Base-by-base conservation (phyloP, 2,888 invertebrate species). In the Trilocha varians region DNA sequence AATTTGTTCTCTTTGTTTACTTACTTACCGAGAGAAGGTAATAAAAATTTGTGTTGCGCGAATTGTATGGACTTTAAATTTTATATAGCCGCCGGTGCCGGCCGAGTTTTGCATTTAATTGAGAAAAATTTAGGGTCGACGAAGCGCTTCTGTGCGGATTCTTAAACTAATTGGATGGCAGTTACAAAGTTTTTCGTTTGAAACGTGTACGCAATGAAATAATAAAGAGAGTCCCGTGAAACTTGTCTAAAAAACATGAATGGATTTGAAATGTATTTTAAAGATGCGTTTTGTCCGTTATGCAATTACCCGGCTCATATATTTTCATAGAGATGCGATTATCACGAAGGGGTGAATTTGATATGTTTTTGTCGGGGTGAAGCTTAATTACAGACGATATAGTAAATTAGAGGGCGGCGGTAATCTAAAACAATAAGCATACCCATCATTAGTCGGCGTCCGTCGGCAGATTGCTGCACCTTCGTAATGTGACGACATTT, bases 1-100 rank as follows among this genome's bases (percentile, higher is more conserved):
- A 83, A 80, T 84, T 84, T 82, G 77, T 82, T 78, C 78, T 77
- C 80, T 82, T 83, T 80, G 78, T 83, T 84, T 84, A 78, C 78
- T 77, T 68, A 67, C 67, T 74, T 77, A 79, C 77, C 71, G 75
- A 74, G 75, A 70, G 69, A 68, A 71, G 68, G 78, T 76, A 83
- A 80, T 85, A 82, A 85, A 84, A 84, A 83, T 80, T 84, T 82
- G 84, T 83, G 84, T 83, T 75, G 78, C 84, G 82, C 82, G 83
- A 83, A 84, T 83, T 84, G 80, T 82, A 77, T 78, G 78, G 79
- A 83, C 80, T 80, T 79, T 74, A 82, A 84, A 83, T 83, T 84
- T 83, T 84, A 80, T 83, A 83, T 78, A 77, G 74, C 76, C 76
- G 66, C 65, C 70, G 69, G 68, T 72, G 71, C 66, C 56, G 66